Evolutionary conservation across 2,888 invertebrate species (phyloP).

Genomic region (Frankliniella intonsa): DNA sequence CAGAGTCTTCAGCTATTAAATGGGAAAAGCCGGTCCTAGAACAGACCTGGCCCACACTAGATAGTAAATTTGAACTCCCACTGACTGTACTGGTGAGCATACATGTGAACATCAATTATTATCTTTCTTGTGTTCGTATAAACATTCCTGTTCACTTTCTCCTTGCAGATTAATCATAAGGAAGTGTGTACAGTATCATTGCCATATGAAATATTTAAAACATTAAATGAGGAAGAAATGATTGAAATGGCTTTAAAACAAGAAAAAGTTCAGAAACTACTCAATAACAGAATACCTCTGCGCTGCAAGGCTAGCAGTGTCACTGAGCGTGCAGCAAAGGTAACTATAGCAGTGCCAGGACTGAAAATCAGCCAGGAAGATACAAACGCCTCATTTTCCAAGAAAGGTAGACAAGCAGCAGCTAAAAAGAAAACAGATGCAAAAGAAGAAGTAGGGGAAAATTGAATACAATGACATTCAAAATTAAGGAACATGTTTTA

Average conservation of each 20-base stretch:
- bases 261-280: neutral
- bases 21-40: slow-evolving; percentile 68
- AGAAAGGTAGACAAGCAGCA: neutral
- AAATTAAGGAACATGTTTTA: neutral
- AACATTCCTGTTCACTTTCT: neutral
- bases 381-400: neutral
- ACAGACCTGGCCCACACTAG: slow-evolving; percentile 74
- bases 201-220: neutral
- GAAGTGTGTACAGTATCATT: neutral
- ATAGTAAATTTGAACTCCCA: slow-evolving; percentile 53
- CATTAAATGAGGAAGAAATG: neutral
- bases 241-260: neutral
- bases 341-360: neutral
- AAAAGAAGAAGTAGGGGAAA: neutral
- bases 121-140: neutral
- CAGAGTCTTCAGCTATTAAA: slow-evolving; percentile 51
- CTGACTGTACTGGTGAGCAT: neutral
- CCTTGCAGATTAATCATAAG: neutral
- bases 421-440: neutral
- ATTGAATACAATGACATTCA: neutral
- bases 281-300: neutral
- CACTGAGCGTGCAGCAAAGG: neutral
- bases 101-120: neutral
- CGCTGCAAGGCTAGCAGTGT: no score
- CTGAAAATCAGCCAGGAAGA: neutral